A percentile compares a stretch with the other conserved stretches of the same genome.
Conservation (phyloP, 2,797 vertebrate species). For the Glossophaga mutica region DNA sequence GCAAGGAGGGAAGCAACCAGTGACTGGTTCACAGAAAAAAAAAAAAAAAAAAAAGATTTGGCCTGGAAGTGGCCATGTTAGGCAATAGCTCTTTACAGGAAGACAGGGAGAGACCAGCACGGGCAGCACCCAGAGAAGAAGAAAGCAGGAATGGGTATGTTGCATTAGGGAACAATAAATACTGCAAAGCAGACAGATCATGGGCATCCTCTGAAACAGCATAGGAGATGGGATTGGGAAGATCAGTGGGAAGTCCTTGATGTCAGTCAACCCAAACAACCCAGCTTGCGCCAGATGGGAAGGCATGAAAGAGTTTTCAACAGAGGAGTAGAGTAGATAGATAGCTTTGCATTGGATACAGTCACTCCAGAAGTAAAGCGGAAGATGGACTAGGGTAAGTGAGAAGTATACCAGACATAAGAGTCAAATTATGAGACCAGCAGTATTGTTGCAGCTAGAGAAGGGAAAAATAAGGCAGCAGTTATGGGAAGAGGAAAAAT, state of each 20-base stretch:
- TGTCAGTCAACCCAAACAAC: neutral
- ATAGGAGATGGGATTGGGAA: too few relatives aligned
- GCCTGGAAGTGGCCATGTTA: too few relatives aligned
- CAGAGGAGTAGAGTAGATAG: neutral
- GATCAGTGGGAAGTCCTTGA: too few relatives aligned
- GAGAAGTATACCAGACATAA: neutral
- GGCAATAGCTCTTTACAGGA: neutral
- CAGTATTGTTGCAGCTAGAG: rapidly evolving
- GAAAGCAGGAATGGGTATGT: neutral
- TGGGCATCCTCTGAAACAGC: neutral
- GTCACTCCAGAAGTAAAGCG: neutral
- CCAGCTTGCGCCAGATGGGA: too few relatives aligned
- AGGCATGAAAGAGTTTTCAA: neutral
- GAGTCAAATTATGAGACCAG: neutral
- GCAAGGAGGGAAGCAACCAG: neutral
- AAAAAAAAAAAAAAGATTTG: neutral
- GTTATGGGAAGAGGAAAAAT: too few relatives aligned
- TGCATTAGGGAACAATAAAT: neutral
- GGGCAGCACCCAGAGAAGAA: neutral
- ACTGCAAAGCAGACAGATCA: neutral
- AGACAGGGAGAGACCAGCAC: rapidly evolving
- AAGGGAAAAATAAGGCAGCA: neutral
- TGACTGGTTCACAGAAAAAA: neutral
- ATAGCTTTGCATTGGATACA: neutral
- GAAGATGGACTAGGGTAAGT: neutral